Evolutionary conservation across 1,140 invertebrate genomes (phyloP), one percentile per base, ranked within the genome.

Genomic region (Dendrolimus punctatus): DNA sequence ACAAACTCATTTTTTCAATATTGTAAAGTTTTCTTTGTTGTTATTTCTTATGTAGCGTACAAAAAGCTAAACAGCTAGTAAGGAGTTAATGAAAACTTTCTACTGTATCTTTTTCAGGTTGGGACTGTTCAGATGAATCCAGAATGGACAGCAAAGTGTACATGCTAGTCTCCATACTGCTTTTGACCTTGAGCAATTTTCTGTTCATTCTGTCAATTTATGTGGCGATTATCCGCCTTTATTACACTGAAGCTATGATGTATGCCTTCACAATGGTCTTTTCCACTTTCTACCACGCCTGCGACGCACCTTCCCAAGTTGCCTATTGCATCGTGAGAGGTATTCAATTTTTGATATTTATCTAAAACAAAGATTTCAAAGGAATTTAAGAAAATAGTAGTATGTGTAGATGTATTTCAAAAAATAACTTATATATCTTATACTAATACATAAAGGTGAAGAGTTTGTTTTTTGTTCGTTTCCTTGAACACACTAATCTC

Each of bases 221-320:
- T 60, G 80, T 96, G 5, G 95, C 96, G 0, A 72, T 93, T 6
- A 90, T 91, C 46, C 87, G 95, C 2, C 77, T 90, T 39, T 96
- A 94, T 74, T 96, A 93, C 82, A 92, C 94, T 0, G 95, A 98
- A 80, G 91, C 92, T 0, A 79, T 95, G 8, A 91, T 95, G 46
- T 98, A 98, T 69, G 89, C 90, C 2, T 93, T 93, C 36, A 95
- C 95, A 2, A 95, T 96, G 92, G 90, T 96, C 59, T 96, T 96
- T 67, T 98, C 96, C 0, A 94, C 93, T 5, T 95, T 98, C 72
- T 94, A 94, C 73, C 93, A 94, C 66, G 93, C 93, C 0, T 94
- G 93, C 68, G 93, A 94, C 56, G 91, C 92, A 0, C 92, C 92
- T 0, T 91, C 91, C 23, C 87, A 92, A 42, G 90, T 92, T 40